Evolutionary conservation across 2,888 invertebrate species (phyloP).

Genomic region (Ophion slaviceki): DNA sequence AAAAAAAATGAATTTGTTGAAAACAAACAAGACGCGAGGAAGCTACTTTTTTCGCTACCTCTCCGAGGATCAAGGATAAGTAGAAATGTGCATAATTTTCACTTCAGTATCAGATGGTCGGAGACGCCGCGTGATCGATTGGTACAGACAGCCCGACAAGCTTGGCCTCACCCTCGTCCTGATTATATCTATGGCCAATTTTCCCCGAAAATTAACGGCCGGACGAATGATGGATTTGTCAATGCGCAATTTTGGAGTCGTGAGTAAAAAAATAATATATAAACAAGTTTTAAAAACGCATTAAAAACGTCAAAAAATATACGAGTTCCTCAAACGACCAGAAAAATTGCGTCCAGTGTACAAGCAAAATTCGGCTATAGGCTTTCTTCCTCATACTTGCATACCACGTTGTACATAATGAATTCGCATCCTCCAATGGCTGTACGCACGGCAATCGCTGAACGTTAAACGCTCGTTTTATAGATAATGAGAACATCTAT

Average conservation of each 20-base stretch:
- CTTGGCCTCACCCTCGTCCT: conserved; percentile 50
- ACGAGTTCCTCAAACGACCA: no score
- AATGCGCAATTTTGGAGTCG: conserved; percentile 54
- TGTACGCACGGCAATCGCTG: no score
- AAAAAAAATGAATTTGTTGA: no score
- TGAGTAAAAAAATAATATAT: conserved; percentile 12
- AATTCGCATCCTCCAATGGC: no score
- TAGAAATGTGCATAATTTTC: background rate
- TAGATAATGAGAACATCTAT: conserved; percentile 71
- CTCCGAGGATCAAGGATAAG: background rate
- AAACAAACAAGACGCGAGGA: no score
- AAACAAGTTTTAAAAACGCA: background rate
- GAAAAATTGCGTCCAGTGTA: no score
- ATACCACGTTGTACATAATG: background rate
- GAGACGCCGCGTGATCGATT: background rate
- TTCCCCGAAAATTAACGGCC: conserved; percentile 62
- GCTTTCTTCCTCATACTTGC: background rate
- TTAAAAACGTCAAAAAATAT: no score
- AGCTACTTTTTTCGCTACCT: no score
- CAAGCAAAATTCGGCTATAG: background rate
- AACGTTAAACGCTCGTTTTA: background rate
- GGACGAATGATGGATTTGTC: conserved; percentile 63
- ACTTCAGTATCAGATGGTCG: background rate
- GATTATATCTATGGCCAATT: conserved; percentile 56
- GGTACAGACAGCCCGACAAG: conserved; percentile 60